Percentiles rank a stretch among this genome's conserved stretches.
Evolutionary conservation across 2,888 invertebrate genomes (phyloP).

Genomic region (Apoderus coryli): DNA sequence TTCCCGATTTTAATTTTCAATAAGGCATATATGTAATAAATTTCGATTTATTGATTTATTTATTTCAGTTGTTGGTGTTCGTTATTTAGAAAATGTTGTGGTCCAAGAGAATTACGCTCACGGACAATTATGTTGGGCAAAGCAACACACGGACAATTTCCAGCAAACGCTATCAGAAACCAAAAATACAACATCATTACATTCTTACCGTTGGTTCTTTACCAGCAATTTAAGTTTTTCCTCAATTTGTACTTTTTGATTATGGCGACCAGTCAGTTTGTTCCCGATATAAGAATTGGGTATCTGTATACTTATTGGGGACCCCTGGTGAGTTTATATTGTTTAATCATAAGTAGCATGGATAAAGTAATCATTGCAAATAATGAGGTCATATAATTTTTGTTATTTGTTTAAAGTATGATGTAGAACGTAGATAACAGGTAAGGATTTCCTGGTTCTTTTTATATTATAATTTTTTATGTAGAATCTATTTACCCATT

Average conservation of each 20-base stretch:
- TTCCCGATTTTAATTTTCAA: too few relatives aligned
- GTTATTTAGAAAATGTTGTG: conserved; percentile 57
- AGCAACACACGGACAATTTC: conserved; percentile 68
- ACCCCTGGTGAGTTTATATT: conserved; percentile 54
- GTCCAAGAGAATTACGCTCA: conserved; percentile 58
- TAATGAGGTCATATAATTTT: neutral
- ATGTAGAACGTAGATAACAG: too few relatives aligned
- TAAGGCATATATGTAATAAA: neutral
- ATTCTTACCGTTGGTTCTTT: conserved; percentile 83
- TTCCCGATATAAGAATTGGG: conserved; percentile 91
- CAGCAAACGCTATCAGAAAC: conserved; percentile 92
- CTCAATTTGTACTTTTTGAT: conserved; percentile 94
- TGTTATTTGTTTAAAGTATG: neutral
- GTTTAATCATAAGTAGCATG: too few relatives aligned
- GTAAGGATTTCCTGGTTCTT: neutral
- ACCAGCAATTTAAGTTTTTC: conserved; percentile 98
- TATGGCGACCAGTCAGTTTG: conserved; percentile 97
- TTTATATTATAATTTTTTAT: conserved; percentile 8
- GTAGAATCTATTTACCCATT: neutral
- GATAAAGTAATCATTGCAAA: too few relatives aligned
- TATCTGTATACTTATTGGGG: conserved; percentile 99
- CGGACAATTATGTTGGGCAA: conserved; percentile 67
- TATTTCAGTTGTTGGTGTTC: conserved; percentile 59
- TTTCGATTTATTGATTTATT: conserved; percentile 4
- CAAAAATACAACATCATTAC: conserved; percentile 93